phyloP scores from a whole-genome alignment of 2,888 invertebrate genomes.

The Pterostichus niger region DNA sequence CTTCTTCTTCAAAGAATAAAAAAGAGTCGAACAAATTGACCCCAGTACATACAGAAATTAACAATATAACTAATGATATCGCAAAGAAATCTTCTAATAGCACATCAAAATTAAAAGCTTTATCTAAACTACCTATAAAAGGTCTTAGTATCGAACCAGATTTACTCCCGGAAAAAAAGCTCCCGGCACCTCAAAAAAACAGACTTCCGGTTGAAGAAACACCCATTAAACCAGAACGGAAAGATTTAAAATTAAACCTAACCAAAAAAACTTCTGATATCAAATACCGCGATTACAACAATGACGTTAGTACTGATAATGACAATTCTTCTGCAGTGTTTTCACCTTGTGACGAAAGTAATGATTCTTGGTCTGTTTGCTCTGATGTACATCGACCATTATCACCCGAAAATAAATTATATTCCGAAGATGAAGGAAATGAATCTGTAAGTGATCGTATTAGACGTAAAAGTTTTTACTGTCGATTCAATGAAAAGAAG shows the following conservation, averaged over 20 bases:
- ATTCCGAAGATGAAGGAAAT: constrained; percentile 77
- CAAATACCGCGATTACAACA: constrained; percentile 45
- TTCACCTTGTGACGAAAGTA: constrained; percentile 83
- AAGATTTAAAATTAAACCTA: constrained; percentile 83
- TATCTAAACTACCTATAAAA: constrained; percentile 64
- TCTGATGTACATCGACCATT: constrained; percentile 78
- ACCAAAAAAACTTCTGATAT: constrained; percentile 73
- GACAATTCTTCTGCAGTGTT: constrained; percentile 76
- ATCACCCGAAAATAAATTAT: constrained; percentile 76
- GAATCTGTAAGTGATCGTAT: constrained; percentile 91
- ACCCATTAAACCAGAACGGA: constrained; percentile 72
- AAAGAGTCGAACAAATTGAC: not conserved
- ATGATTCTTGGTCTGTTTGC: constrained; percentile 85
- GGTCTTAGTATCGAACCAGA: constrained; percentile 37
- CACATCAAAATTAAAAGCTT: constrained; percentile 38
- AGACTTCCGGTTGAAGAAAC: constrained; percentile 38
- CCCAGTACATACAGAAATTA: constrained; percentile 9
- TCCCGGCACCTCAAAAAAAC: not conserved
- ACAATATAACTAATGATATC: not conserved
- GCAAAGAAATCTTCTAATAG: constrained; percentile 52
- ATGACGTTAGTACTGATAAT: constrained; percentile 78
- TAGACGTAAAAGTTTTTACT: constrained; percentile 92
- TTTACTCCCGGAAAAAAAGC: not conserved
- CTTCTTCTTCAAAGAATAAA: constrained; percentile 17
- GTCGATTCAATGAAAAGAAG: constrained; percentile 92